Percentiles rank a stretch among this genome's conserved stretches.
Evolutionary conservation across 2,113 vertebrate genomes (phyloP).

Genomic region (Phrynosoma blainvillii): DNA sequence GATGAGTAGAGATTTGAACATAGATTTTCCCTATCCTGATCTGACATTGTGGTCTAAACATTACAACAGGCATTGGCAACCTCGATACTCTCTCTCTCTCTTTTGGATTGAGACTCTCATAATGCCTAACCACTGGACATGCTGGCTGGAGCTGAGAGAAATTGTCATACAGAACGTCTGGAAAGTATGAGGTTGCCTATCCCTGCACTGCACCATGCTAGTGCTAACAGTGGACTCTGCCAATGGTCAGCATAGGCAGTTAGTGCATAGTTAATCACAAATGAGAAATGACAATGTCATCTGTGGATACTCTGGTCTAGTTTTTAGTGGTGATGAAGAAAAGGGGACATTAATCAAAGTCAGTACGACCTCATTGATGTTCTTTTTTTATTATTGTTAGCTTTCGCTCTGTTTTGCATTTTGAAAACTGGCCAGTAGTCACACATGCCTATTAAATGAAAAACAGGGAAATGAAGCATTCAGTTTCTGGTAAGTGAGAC

Average conservation of each 20-base stretch:
- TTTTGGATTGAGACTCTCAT: no score
- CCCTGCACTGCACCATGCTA: not conserved
- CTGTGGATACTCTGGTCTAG: conserved; percentile 19
- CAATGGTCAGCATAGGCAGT: conserved; percentile 2
- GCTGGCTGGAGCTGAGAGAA: not conserved
- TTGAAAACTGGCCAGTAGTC: conserved; percentile 38
- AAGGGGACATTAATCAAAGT: not conserved
- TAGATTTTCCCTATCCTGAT: not conserved
- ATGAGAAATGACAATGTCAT: not conserved
- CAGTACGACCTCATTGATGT: conserved; percentile 29
- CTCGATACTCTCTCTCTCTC: not conserved
- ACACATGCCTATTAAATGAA: conserved; percentile 33
- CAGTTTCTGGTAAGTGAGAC: conserved; percentile 46
- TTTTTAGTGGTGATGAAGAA: not conserved
- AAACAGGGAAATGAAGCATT: conserved; percentile 28
- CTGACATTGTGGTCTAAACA: not conserved
- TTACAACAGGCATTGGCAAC: not conserved
- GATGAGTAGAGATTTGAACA: not conserved
- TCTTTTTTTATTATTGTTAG: conserved; percentile 2
- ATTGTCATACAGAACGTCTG: not conserved
- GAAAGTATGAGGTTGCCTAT: not conserved
- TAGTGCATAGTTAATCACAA: not conserved
- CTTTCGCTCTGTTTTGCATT: conserved; percentile 22
- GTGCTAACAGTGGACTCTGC: not conserved
- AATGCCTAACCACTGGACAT: no score